Conservation (phyloP, 2,113 vertebrate species). For the Pipra filicauda region DNA sequence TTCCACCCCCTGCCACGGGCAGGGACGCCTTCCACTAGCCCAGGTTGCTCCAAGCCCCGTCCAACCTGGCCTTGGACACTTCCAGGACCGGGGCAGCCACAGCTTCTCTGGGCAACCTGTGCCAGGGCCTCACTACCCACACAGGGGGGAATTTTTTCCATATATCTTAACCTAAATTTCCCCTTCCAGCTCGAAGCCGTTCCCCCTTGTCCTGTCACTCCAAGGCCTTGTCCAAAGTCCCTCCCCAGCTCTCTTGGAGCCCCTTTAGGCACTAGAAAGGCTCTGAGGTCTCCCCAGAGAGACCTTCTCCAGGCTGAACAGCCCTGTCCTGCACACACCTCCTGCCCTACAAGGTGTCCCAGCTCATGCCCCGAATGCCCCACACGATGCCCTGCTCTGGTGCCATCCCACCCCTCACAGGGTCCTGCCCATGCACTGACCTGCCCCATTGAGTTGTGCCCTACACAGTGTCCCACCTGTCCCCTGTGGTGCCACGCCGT, state of each 20-base stretch:
- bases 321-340: neutral
- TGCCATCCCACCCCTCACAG: no score
- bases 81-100: no score
- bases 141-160: neutral
- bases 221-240: no score
- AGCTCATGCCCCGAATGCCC: neutral
- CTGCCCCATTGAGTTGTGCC: no score
- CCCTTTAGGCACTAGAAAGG: neutral
- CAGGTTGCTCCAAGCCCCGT: no score
- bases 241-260: neutral
- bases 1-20: no score
- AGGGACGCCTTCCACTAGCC: no score
- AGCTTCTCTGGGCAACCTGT: neutral
- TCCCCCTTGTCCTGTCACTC: neutral
- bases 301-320: neutral
- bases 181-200: neutral
- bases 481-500: neutral
- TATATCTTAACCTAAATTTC: neutral
- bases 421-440: neutral
- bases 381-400: neutral
- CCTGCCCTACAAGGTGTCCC: neutral
- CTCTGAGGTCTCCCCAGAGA: neutral
- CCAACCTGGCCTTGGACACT: no score
- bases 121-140: accelerated
- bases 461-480: no score